Evolutionary conservation across 1,140 invertebrate species (phyloP).

Genomic region (Teleogryllus occipitalis): DNA sequence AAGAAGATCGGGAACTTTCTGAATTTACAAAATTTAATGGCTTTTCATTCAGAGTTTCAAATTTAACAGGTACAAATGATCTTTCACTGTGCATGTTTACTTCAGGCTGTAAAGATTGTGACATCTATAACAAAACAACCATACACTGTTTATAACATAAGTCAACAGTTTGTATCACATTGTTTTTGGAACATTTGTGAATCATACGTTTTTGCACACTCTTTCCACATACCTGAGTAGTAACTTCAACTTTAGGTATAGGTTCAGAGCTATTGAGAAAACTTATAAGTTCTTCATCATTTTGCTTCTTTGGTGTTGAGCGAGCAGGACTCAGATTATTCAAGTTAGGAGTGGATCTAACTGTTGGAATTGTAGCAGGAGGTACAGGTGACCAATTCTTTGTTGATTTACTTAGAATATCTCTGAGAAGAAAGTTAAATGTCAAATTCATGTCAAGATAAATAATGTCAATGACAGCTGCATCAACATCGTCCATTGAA

Average conservation of each 20-base stretch:
- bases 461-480: too few relatives aligned
- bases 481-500: too few relatives aligned
- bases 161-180: too few relatives aligned
- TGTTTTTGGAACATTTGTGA: not conserved
- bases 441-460: not conserved
- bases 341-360: not conserved
- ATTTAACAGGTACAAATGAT: not conserved
- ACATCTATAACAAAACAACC: not conserved
- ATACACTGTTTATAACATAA: too few relatives aligned
- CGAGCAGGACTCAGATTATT: not conserved
- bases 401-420: not conserved
- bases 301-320: conserved; percentile 8
- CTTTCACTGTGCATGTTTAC: not conserved
- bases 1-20: not conserved
- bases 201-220: not conserved
- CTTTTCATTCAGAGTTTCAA: not conserved
- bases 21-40: not conserved
- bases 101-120: not conserved
- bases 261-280: conserved; percentile 16
- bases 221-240: not conserved
- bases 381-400: not conserved
- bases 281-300: conserved; percentile 16
- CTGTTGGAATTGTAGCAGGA: not conserved
- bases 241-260: not conserved
- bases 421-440: not conserved